These are phyloP conservation scores for Periophthalmus modestus DNA, from an alignment of 2,113 vertebrate genomes.

Conservation along the genomic window DNA sequence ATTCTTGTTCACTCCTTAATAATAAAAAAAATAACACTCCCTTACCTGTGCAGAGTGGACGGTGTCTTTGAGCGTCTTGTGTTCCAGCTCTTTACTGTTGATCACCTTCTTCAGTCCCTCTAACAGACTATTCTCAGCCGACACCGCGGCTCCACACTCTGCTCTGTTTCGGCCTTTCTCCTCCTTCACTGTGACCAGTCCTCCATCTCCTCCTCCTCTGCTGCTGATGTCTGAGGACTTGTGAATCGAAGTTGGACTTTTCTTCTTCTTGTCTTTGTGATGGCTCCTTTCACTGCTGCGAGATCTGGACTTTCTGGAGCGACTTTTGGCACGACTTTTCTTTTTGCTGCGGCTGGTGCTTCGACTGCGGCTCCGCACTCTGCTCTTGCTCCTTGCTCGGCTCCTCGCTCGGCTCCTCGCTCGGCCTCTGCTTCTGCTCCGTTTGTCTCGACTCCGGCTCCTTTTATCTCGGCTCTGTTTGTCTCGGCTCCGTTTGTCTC, in stretches of 20 bases:
- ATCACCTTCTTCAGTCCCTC: conserved; percentile 87
- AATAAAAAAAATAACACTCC: neutral
- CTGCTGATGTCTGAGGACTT: neutral
- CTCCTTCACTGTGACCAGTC: neutral
- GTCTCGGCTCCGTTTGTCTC: neutral
- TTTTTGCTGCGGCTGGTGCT: conserved; percentile 62
- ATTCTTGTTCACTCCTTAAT: neutral
- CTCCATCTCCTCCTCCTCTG: too few relatives aligned
- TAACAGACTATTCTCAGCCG: conserved; percentile 75
- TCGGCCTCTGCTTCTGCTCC: conserved; percentile 11
- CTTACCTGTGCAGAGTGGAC: conserved; percentile 84
- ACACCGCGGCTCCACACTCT: neutral
- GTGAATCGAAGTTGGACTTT: conserved; percentile 9
- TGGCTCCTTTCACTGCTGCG: conserved; percentile 38
- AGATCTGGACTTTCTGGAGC: conserved; percentile 63
- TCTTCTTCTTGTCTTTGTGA: conserved; percentile 35
- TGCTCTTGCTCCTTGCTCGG: conserved; percentile 27
- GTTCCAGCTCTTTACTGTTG: conserved; percentile 82
- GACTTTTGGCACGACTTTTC: conserved; percentile 14
- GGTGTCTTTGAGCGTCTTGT: conserved; percentile 86
- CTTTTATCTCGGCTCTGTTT: conserved; percentile 8
- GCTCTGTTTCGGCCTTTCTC: neutral
- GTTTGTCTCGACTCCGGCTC: conserved; percentile 6
- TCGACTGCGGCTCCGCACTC: conserved; percentile 7
- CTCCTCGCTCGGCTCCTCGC: conserved; percentile 32